Base-by-base conservation (phyloP, 2,113 vertebrate genomes). In the Zonotrichia leucophrys region DNA sequence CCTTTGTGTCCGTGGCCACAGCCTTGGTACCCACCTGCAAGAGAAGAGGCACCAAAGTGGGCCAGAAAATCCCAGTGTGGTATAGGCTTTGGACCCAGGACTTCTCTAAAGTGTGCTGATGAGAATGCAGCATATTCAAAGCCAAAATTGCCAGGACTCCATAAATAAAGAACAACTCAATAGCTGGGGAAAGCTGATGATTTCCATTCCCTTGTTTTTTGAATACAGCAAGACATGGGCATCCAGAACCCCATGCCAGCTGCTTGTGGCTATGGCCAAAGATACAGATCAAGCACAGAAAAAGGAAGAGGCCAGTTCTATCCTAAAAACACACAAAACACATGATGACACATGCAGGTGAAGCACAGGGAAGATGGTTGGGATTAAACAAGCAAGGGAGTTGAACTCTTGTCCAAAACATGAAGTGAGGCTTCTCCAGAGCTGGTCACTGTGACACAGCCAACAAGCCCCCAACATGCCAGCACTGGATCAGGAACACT, bases 1-100 rank as follows among this genome's bases (percentile, higher is more conserved):
- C 98, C 99, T 94, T 98, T 99, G 94, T 99, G 99, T 33, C 98
- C 97, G 4, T 99, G 99, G 53, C 99, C 99, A 60, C 99, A 99
- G 91, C 99, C 99, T 94, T 98, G 98, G 94, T 99, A 99, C n/a
- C 99, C 99, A 93, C 99, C 99, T 99, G 96, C 58, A 77, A 94
- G 31, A 69, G 59, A 89, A 84, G 62, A 91, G 14, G 46, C 14
- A 69, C 30, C 14, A 47, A 82, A 77, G 24, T 1, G 5, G 30
- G 21, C 9, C 16, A 59, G 67, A 70, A 89, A 73, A 91, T 47
- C 60, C 5, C 49, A 50, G 25, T 10, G 12, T 21, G 28, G 37
- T 44, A 73, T 1, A 44, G 66, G 78, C 31, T 84, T 89, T 67
- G 60, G 31, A n/a, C 22, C 4, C n/a, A 69, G 25, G 42, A 53